These are phyloP conservation scores for Graptemys geographica DNA, from an alignment of 2,797 vertebrate species.

Conservation along the genomic window DNA sequence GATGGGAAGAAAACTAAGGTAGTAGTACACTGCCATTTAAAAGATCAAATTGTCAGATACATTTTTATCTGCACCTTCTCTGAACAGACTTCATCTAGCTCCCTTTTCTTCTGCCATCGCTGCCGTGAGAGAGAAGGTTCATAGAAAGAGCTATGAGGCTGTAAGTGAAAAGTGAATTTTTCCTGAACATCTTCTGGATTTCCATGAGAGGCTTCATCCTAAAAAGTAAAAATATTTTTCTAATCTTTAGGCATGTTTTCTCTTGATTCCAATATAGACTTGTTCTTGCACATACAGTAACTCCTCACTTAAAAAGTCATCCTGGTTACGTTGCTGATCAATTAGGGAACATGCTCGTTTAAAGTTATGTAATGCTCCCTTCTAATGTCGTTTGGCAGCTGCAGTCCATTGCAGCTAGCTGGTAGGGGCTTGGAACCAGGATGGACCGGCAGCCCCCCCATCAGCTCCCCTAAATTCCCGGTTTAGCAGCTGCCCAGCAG, in stretches of 20 bases:
- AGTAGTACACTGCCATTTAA: neutral
- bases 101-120: constrained; percentile 76
- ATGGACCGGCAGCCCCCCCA: no score
- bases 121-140: constrained; percentile 83
- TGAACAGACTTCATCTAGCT: constrained; percentile 53
- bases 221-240: neutral
- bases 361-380: no score
- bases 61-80: constrained; percentile 74
- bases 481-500: no score
- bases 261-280: neutral
- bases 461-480: no score
- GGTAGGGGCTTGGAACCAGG: no score
- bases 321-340: no score
- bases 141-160: constrained; percentile 71
- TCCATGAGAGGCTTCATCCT: constrained; percentile 78
- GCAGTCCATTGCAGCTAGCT: no score
- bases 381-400: no score
- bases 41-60: neutral
- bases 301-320: no score
- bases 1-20: neutral
- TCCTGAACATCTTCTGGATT: constrained; percentile 46
- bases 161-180: constrained; percentile 36
- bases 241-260: neutral
- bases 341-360: no score
- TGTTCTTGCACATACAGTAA: neutral